phyloP scores from a whole-genome alignment of 2,888 invertebrate species.

The Enoplolaimus lenunculus region DNA sequence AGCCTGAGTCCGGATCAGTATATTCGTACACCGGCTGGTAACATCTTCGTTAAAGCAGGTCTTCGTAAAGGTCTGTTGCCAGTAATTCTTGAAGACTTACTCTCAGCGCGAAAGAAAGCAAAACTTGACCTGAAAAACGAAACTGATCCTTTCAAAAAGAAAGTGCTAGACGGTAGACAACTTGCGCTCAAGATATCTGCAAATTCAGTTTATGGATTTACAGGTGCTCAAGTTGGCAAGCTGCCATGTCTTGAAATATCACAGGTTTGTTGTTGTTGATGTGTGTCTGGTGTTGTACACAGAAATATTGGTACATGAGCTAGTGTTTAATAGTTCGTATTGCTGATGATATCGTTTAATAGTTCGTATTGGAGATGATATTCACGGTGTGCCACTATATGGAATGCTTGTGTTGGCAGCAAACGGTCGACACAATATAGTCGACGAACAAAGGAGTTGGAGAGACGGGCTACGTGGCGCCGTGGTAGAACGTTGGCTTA shows the following conservation, averaged over 20 bases:
- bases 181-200: slow-evolving; percentile 93
- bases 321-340: no score
- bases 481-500: no score
- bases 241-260: slow-evolving; percentile 88
- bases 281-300: background rate
- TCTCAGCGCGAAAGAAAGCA: slow-evolving; percentile 78
- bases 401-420: no score
- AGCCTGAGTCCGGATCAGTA: slow-evolving; percentile 53
- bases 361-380: no score
- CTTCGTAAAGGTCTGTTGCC: slow-evolving; percentile 79
- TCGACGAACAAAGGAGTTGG: no score
- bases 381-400: no score
- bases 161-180: slow-evolving; percentile 89
- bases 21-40: slow-evolving; percentile 74
- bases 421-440: no score
- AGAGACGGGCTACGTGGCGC: no score
- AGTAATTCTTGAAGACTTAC: slow-evolving; percentile 77
- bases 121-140: slow-evolving; percentile 78
- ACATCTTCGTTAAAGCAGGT: slow-evolving; percentile 72
- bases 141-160: slow-evolving; percentile 78
- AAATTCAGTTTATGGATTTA: slow-evolving; percentile 98
- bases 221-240: slow-evolving; percentile 93
- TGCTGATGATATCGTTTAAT: no score
- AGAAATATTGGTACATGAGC: background rate
- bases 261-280: slow-evolving; percentile 51